Percentiles rank a stretch among this genome's conserved stretches.
Conservation (phyloP, 1,140 invertebrate species). For the Eueides isabella region DNA sequence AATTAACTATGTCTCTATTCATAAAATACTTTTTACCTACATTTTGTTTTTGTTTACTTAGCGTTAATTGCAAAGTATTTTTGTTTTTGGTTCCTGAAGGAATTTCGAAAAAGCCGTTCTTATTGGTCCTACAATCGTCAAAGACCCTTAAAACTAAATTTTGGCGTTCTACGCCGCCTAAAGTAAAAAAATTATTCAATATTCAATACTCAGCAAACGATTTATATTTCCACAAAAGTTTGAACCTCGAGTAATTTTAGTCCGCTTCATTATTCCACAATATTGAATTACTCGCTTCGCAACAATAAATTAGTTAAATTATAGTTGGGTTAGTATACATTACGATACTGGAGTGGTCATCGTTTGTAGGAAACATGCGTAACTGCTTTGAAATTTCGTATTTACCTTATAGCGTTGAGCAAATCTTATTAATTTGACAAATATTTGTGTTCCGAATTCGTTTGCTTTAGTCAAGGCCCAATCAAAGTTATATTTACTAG, state of each 20-base stretch:
- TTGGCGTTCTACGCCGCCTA: no score
- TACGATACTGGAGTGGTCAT: conserved; percentile 24
- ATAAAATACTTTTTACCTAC: no score
- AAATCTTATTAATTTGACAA: neutral
- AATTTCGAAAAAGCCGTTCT: no score
- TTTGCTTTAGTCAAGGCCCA: neutral
- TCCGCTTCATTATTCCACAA: neutral
- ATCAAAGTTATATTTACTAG: neutral
- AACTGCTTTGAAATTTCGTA: neutral
- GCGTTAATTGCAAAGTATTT: no score
- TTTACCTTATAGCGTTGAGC: neutral
- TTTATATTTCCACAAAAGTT: neutral
- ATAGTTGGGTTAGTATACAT: conserved; percentile 21
- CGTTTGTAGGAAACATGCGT: conserved; percentile 16
- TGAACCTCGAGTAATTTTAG: neutral
- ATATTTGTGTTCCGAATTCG: neutral
- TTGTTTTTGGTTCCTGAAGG: no score
- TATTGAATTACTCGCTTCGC: neutral
- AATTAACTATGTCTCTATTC: no score
- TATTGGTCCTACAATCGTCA: no score
- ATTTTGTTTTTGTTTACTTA: no score
- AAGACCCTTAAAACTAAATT: no score
- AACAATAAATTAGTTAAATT: conserved; percentile 26
- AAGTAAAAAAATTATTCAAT: no score
- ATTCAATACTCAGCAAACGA: neutral